Percentiles rank a stretch among this genome's conserved stretches.
phyloP scores from a whole-genome alignment of 92 coral and sea anemone genomes.

The Parazoanthus atlanticus region DNA sequence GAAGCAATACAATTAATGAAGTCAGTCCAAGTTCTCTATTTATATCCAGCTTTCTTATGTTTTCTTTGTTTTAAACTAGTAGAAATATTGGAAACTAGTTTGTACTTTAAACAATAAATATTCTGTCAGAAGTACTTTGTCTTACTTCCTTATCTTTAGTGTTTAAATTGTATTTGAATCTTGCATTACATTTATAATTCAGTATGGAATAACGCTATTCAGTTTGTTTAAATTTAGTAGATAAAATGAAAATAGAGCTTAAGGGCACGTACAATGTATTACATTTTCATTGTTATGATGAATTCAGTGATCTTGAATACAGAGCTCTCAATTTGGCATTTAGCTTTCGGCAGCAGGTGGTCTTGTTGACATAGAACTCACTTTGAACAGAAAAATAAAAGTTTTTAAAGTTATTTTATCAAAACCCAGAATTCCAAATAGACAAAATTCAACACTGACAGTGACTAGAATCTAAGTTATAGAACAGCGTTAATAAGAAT shows the following conservation, averaged over 20 bases:
- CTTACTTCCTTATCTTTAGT: background rate
- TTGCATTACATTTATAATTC: background rate
- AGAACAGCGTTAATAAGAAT: too few relatives aligned
- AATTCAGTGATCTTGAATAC: too few relatives aligned
- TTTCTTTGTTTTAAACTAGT: background rate
- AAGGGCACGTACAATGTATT: background rate
- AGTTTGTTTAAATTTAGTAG: background rate
- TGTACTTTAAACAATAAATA: background rate
- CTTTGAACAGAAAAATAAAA: background rate
- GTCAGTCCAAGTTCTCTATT: background rate
- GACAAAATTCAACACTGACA: too few relatives aligned
- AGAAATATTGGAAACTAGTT: background rate
- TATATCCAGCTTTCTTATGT: background rate
- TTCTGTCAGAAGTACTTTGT: background rate
- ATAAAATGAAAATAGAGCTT: background rate
- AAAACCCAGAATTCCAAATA: background rate
- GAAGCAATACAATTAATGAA: background rate
- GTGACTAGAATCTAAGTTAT: too few relatives aligned
- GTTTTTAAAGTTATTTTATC: background rate
- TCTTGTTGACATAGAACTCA: background rate
- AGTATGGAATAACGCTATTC: too few relatives aligned
- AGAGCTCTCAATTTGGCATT: background rate
- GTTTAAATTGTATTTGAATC: background rate
- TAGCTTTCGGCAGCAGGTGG: background rate
- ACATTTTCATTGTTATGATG: too few relatives aligned